Conservation (phyloP, 1,140 invertebrate species). For the Mamestra configurata region DNA sequence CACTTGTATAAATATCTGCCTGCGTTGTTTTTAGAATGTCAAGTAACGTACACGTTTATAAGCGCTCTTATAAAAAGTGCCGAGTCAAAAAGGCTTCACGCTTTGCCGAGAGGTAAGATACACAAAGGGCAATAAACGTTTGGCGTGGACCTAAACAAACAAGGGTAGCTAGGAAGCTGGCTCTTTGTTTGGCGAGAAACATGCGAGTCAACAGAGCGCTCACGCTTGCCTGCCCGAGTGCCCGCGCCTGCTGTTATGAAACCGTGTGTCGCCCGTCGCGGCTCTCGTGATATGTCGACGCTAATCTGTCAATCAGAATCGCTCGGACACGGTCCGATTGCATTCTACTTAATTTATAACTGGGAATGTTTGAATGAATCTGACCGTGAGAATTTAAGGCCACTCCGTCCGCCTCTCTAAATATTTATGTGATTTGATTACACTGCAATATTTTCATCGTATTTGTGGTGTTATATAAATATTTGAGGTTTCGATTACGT, state of each 20-base stretch:
- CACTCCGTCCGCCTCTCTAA: conserved; percentile 12
- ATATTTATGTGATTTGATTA: conserved; percentile 25
- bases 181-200: conserved; percentile 85
- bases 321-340: conserved; percentile 46
- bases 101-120: conserved; percentile 81
- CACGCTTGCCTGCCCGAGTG: conserved; percentile 53
- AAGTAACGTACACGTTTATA: conserved; percentile 80
- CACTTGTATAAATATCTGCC: conserved; percentile 60
- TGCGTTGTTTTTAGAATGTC: conserved; percentile 61
- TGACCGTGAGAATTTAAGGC: conserved; percentile 18
- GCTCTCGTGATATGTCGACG: conserved; percentile 53
- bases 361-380: conserved; percentile 24
- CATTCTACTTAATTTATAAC: conserved; percentile 37
- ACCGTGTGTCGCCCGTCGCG: conserved; percentile 46
- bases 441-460: conserved; percentile 3
- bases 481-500: neutral
- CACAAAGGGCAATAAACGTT: conserved; percentile 85
- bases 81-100: conserved; percentile 86
- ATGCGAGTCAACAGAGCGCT: conserved; percentile 80
- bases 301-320: conserved; percentile 64
- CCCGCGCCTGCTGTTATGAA: conserved; percentile 57
- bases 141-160: conserved; percentile 86
- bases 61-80: conserved; percentile 85
- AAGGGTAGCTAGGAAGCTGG: conserved; percentile 86
- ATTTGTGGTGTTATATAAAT: neutral